phyloP scores from a whole-genome alignment of 2,888 invertebrate species.

The Prosopocoilus inquinatus region DNA sequence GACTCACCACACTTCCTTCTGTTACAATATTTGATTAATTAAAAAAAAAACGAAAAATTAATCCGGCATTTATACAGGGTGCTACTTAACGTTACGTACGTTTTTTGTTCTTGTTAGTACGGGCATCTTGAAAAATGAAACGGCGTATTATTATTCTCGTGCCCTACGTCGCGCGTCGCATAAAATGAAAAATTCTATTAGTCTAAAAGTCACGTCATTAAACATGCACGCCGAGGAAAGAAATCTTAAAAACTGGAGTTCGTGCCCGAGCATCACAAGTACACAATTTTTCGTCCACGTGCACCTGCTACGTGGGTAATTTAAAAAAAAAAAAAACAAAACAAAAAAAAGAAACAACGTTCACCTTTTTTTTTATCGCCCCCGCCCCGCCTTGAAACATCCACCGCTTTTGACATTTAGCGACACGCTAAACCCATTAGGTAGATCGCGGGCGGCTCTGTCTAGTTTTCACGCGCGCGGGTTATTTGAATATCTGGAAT shows the following conservation, averaged over 20 bases:
- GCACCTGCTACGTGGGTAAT: conserved; percentile 15
- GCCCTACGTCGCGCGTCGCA: neutral
- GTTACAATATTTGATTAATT: too few relatives aligned
- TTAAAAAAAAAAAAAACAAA: too few relatives aligned
- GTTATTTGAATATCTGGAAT: neutral
- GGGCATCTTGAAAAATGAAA: too few relatives aligned
- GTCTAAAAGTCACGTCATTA: neutral
- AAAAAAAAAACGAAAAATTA: too few relatives aligned
- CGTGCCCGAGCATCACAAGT: conserved; percentile 15
- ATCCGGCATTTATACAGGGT: too few relatives aligned
- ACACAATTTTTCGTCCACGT: conserved; percentile 5
- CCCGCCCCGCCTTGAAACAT: neutral
- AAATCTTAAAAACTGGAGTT: conserved; percentile 13
- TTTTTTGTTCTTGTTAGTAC: too few relatives aligned
- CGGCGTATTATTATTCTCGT: neutral
- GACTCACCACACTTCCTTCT: too few relatives aligned
- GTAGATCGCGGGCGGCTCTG: too few relatives aligned
- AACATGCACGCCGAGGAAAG: neutral
- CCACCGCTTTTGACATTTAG: neutral
- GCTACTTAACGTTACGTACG: too few relatives aligned
- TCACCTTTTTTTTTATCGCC: neutral
- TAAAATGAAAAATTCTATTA: neutral
- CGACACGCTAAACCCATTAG: conserved; percentile 1
- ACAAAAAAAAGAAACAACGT: too few relatives aligned
- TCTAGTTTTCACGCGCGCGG: neutral